Evolutionary conservation across 2,113 vertebrate species (phyloP).

Genomic region (Macquaria ambigua): DNA sequence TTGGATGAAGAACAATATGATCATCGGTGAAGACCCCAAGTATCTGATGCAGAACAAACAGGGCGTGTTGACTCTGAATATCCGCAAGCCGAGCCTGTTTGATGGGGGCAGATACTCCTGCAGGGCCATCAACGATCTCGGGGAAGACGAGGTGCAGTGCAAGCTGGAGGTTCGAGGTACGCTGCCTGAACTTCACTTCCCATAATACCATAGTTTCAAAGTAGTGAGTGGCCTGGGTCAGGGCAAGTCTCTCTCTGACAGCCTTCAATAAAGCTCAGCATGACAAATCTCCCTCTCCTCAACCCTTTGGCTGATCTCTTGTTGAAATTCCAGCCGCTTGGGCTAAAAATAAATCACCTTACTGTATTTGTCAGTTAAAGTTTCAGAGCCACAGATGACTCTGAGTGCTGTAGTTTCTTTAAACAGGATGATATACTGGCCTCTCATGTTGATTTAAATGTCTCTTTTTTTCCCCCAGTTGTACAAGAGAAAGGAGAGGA

Average conservation of each 20-base stretch:
- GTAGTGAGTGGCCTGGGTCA: not conserved
- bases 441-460: constrained; percentile 46
- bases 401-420: constrained; percentile 16
- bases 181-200: not conserved
- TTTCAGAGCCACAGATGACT: constrained; percentile 31
- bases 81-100: constrained; percentile 88
- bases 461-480: constrained; percentile 65
- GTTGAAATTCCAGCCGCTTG: not conserved
- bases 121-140: constrained; percentile 90
- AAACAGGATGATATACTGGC: constrained; percentile 42
- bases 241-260: constrained; percentile 23
- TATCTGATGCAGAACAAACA: constrained; percentile 92
- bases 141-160: constrained; percentile 90
- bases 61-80: constrained; percentile 91
- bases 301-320: constrained; percentile 20
- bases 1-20: constrained; percentile 94
- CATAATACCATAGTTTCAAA: not conserved
- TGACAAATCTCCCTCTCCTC: constrained; percentile 52
- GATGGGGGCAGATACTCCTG: constrained; percentile 90
- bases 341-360: constrained; percentile 49
- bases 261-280: constrained; percentile 42
- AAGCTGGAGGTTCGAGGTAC: constrained; percentile 90
- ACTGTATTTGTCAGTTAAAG: constrained; percentile 43
- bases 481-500: constrained; percentile 76
- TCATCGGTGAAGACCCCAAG: constrained; percentile 89